Conservation (phyloP, 1,140 invertebrate species). For the Lepidotrigona ventralis region DNA sequence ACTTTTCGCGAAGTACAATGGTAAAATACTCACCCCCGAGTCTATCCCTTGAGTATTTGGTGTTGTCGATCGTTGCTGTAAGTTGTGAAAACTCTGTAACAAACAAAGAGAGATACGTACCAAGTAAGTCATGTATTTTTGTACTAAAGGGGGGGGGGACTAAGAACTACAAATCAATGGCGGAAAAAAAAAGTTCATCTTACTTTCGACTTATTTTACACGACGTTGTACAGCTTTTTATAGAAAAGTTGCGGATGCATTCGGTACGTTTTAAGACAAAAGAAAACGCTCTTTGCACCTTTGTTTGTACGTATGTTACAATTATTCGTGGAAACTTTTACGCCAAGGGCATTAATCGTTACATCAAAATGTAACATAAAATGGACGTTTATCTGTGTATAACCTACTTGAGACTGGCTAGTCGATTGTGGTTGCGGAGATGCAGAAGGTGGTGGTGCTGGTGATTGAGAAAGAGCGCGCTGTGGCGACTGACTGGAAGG, state of each 20-base stretch:
- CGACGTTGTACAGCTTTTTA: not conserved
- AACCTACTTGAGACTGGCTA: conserved; percentile 74
- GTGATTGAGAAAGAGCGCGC: conserved; percentile 77
- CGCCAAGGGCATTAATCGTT: no score
- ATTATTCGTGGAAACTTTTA: not conserved
- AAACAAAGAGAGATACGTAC: conserved; percentile 38
- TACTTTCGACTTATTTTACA: not conserved
- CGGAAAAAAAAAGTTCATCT: not conserved
- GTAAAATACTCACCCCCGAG: conserved; percentile 75
- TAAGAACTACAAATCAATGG: not conserved
- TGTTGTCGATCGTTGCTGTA: conserved; percentile 78
- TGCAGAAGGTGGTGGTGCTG: conserved; percentile 78
- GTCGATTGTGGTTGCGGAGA: conserved; percentile 77
- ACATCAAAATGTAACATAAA: not conserved
- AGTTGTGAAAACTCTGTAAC: conserved; percentile 78
- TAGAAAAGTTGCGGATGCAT: not conserved
- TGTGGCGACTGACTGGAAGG: conserved; percentile 78
- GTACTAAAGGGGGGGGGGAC: not conserved
- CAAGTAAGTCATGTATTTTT: not conserved
- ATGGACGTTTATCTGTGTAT: not conserved
- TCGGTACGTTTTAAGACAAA: not conserved
- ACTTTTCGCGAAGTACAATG: not conserved
- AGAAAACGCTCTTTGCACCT: not conserved
- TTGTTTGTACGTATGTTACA: not conserved
- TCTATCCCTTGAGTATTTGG: conserved; percentile 80